A percentile compares a stretch with the other conserved stretches of the same genome.
These are phyloP conservation scores for Karalla daura DNA, from an alignment of 2,797 vertebrate species.

Conservation along the genomic window DNA sequence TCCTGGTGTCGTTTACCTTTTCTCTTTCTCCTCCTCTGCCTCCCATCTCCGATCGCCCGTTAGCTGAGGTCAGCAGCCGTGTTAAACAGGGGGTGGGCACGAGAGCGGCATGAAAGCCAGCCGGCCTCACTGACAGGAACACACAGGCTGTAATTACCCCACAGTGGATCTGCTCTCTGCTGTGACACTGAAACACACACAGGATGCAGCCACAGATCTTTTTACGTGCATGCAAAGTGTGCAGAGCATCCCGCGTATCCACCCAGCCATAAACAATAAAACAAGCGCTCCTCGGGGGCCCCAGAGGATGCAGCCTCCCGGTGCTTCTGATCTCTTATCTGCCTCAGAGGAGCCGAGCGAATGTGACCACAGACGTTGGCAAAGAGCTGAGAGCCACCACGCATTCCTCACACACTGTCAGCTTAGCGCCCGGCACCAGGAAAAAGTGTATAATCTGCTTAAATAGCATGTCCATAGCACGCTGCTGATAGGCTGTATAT, in stretches of 20 bases:
- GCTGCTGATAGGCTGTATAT: constrained; percentile 38
- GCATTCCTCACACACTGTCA: constrained; percentile 37
- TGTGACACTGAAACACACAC: constrained; percentile 19
- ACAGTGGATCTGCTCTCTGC: constrained; percentile 39
- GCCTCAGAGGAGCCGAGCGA: constrained; percentile 32
- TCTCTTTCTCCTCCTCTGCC: neutral
- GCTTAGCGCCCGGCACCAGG: constrained; percentile 36
- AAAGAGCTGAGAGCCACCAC: constrained; percentile 13
- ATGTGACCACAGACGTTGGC: constrained; percentile 42
- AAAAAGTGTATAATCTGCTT: constrained; percentile 65
- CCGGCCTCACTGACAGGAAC: constrained; percentile 56
- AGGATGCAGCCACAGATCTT: neutral
- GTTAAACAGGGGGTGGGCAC: constrained; percentile 55
- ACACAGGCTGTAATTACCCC: constrained; percentile 70
- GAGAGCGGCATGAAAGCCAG: constrained; percentile 43
- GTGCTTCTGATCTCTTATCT: constrained; percentile 39
- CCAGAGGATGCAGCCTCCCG: constrained; percentile 12
- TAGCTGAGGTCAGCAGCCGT: constrained; percentile 48
- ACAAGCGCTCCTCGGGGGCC: constrained; percentile 19
- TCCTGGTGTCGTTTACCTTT: constrained; percentile 11
- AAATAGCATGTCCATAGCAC: constrained; percentile 54
- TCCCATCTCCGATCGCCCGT: constrained; percentile 48
- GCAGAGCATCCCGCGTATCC: constrained; percentile 7
- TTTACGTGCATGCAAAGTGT: constrained; percentile 32
- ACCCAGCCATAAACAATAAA: constrained; percentile 29